phyloP scores from a whole-genome alignment of 2,113 vertebrate species.

The Gambusia affinis region DNA sequence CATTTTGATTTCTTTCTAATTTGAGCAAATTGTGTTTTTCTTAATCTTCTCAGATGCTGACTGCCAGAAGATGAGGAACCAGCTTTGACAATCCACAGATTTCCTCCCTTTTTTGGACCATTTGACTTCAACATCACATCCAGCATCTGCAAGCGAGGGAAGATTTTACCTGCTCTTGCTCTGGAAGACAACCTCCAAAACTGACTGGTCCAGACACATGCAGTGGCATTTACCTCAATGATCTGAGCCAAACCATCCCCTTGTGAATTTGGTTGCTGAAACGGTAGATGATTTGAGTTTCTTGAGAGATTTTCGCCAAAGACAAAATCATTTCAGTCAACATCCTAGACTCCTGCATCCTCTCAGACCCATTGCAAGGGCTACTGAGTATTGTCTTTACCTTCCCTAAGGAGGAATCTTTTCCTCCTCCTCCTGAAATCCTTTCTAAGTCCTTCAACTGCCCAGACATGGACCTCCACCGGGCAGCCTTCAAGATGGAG shows the following conservation, averaged over 20 bases:
- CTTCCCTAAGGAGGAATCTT: conserved; percentile 58
- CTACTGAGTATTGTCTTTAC: conserved; percentile 43
- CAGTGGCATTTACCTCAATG: conserved; percentile 36
- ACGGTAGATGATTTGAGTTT: conserved; percentile 20
- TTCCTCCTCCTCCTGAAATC: conserved; percentile 68
- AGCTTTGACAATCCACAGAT: conserved; percentile 49
- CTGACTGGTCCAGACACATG: conserved; percentile 12
- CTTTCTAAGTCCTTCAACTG: conserved; percentile 20
- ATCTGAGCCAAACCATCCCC: conserved; percentile 31
- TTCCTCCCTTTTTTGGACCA: conserved; percentile 24
- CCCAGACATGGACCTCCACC: conserved; percentile 94
- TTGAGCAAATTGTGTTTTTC: conserved; percentile 25
- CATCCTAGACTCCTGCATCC: conserved; percentile 22
- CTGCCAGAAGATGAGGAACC: conserved; percentile 58
- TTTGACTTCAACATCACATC: conserved; percentile 14
- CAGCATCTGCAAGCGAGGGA: conserved; percentile 26
- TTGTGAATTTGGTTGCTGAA: conserved; percentile 30
- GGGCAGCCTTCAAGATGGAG: conserved; percentile 99
- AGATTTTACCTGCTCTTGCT: conserved; percentile 4
- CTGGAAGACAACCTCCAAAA: conserved; percentile 9
- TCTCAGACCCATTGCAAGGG: conserved; percentile 51
- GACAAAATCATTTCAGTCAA: conserved; percentile 9
- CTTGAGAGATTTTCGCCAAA: conserved; percentile 24
- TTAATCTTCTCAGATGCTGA: conserved; percentile 44
- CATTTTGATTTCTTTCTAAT: not conserved